phyloP scores from a whole-genome alignment of 1,140 invertebrate species.

The Drosophila nebulosa region DNA sequence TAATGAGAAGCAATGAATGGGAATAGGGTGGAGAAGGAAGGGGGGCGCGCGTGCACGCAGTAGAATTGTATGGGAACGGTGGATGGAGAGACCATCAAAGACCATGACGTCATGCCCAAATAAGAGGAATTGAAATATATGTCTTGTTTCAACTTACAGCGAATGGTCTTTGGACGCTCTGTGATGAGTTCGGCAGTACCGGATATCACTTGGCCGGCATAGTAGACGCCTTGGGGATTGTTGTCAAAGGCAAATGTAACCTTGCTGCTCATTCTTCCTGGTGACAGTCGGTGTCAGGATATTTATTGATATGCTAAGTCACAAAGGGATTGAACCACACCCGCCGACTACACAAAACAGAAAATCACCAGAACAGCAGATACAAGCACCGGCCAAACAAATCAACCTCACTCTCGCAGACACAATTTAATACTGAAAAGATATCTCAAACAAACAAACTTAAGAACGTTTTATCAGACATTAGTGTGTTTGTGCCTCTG shows the following conservation, averaged over 20 bases:
- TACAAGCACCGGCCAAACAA: background rate
- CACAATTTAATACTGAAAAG: constrained; percentile 54
- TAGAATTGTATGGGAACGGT: constrained; percentile 45
- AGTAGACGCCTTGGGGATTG: constrained; percentile 82
- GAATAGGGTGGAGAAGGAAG: background rate
- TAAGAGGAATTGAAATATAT: constrained; percentile 31
- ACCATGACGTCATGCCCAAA: constrained; percentile 60
- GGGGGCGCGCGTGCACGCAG: constrained; percentile 36
- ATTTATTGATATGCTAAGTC: background rate
- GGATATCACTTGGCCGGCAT: constrained; percentile 82
- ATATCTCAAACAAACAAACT: background rate
- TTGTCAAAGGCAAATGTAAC: constrained; percentile 82
- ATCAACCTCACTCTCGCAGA: constrained; percentile 41
- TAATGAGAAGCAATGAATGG: constrained; percentile 38
- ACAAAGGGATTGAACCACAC: background rate
- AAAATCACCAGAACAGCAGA: background rate
- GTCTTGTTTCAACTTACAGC: constrained; percentile 67
- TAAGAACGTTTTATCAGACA: background rate
- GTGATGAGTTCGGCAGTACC: constrained; percentile 81
- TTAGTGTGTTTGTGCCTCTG: background rate
- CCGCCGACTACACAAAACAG: background rate
- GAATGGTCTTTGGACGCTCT: constrained; percentile 82
- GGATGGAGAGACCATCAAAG: background rate
- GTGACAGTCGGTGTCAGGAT: constrained; percentile 41
- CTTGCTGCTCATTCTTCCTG: constrained; percentile 67